Evolutionary conservation across 2,113 vertebrate species (phyloP), one percentile per base, ranked within the genome.

Genomic region (Athene cunicularia): DNA sequence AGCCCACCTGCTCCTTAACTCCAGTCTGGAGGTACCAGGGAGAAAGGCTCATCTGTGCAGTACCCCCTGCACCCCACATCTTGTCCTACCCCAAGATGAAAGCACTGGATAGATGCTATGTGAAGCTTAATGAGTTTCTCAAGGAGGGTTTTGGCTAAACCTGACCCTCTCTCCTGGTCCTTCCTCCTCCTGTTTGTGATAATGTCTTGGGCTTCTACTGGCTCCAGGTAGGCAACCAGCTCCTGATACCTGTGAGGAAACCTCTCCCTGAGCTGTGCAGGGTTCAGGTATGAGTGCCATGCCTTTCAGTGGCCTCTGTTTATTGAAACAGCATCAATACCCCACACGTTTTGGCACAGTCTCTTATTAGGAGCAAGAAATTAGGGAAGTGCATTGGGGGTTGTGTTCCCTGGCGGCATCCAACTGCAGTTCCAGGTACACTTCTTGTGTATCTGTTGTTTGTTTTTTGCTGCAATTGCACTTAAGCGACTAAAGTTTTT

Each of bases 241-340:
- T 80, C 53, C 33, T 0, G 4, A 0, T 82, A 30, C 19, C 7
- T 0, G 1, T 15, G 33, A 87, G 23, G 15, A 73, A 70, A n/a
- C 8, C 8, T 90, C 21, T 85, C 23, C 15, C 39, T 53, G 33
- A 76, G 30, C 14, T 86, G 12, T 83, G 59, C 20, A 18, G 33
- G 11, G 16, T 22, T 94, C 7, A 12, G 8, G 23, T 84, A 21
- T 0, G 0, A 90, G n/a, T 1, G 2, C 9, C 1, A 0, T 73
- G 35, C 35, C 62, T 87, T 79, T 60, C 33, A 22, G 62, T 45
- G 80, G 28, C 21, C 20, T 91, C 33, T 50, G 14, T 53, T 53
- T 56, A 33, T 82, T 43, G 73, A 72, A 87, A 56, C 20, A 14
- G 2, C 79, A 53, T n/a, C n/a, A 91, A 60, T 3, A 23, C 4